These are phyloP conservation scores for Gasteruption jaculator DNA, from an alignment of 2,888 invertebrate species.

Conservation along the genomic window DNA sequence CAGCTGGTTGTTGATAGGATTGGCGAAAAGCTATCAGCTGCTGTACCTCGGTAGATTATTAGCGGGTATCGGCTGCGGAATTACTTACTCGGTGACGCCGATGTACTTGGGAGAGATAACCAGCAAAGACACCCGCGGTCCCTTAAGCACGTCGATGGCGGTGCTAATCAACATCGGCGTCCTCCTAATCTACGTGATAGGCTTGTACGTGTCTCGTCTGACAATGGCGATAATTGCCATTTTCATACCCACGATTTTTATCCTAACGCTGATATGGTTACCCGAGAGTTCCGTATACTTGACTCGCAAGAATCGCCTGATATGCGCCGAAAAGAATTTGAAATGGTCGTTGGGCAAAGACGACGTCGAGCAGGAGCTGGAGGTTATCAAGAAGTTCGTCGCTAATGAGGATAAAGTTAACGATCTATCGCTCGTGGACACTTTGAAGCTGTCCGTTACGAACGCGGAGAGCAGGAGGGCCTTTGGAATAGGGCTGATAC, in stretches of 20 bases:
- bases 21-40: slow-evolving; percentile 28
- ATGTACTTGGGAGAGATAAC: slow-evolving; percentile 47
- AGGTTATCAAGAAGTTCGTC: slow-evolving; percentile 44
- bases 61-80: slow-evolving; percentile 44
- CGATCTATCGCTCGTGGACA: slow-evolving; percentile 11
- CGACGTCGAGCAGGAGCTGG: slow-evolving; percentile 41
- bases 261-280: slow-evolving; percentile 40
- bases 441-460: slow-evolving; percentile 16
- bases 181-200: slow-evolving; percentile 38
- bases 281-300: slow-evolving; percentile 46
- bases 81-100: slow-evolving; percentile 45
- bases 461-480: slow-evolving; percentile 35
- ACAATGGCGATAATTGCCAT: slow-evolving; percentile 39
- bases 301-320: slow-evolving; percentile 37
- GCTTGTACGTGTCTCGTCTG: slow-evolving; percentile 33
- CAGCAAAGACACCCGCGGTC: slow-evolving; percentile 43
- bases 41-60: slow-evolving; percentile 40
- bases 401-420: slow-evolving; percentile 31
- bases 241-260: slow-evolving; percentile 35
- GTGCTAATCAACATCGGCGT: slow-evolving; percentile 43
- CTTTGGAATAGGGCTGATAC: slow-evolving; percentile 38
- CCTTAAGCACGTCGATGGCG: slow-evolving; percentile 38
- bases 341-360: slow-evolving; percentile 43
- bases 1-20: slow-evolving; percentile 42
- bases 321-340: slow-evolving; percentile 38